Evolutionary conservation across 2,113 vertebrate genomes (phyloP).

Genomic region (Willisornis vidua): DNA sequence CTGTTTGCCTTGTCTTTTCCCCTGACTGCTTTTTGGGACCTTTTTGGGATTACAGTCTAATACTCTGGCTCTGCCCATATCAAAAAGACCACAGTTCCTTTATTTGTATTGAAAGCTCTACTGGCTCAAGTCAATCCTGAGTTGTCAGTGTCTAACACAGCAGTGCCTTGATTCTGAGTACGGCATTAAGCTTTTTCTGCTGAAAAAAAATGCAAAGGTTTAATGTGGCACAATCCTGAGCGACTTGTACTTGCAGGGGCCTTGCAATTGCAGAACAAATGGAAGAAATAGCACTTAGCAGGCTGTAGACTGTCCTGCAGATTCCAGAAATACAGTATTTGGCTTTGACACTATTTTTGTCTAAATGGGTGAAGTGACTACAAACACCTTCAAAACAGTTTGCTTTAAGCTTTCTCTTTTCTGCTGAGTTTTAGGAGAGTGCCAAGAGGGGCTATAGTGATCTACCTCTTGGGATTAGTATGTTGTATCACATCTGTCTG

Average conservation of each 20-base stretch:
- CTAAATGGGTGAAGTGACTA: background rate
- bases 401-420: background rate
- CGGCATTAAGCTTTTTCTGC: background rate
- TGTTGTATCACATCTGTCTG: conserved; percentile 34
- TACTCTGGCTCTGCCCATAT: background rate
- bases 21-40: background rate
- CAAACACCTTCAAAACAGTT: background rate
- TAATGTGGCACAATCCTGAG: background rate
- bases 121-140: background rate
- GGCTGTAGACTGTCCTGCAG: background rate
- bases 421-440: background rate
- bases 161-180: background rate
- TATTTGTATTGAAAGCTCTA: background rate
- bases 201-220: background rate
- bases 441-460: background rate
- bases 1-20: background rate
- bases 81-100: background rate
- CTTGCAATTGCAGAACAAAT: background rate
- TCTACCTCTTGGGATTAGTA: conserved; percentile 41
- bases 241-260: background rate
- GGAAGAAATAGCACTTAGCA: background rate
- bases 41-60: background rate
- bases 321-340: background rate
- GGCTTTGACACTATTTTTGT: background rate
- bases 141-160: background rate